Evolutionary conservation across 1,140 invertebrate genomes (phyloP), one percentile per base, ranked within the genome.

Genomic region (Mizuhopecten yessoensis): DNA sequence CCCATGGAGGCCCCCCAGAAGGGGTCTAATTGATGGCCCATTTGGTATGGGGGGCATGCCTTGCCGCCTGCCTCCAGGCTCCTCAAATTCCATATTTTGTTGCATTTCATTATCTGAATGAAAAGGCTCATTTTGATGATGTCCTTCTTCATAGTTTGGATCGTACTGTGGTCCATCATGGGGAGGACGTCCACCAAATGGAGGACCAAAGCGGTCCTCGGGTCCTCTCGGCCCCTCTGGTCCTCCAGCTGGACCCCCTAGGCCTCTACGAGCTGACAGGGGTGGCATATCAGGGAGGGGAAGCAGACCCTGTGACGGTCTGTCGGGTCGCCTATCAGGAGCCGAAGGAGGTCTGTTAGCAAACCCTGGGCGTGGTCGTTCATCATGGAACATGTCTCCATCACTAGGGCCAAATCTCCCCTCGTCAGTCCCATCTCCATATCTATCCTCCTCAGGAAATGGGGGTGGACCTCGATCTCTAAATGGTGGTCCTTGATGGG

Each of bases 121-220:
- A 75, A 39, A 39, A 7, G 36, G 36, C 13, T 39, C 36, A 39
- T 39, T 39, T 5, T 23, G n/a, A 75, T 5, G n/a, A 75, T 75
- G 57, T 5, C 11, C 57, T 29, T 75, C 57, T 75, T 75, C 23
- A 29, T 17, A 75, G 11, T 75, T 34, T 75, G 49, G 87, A 34
- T 90, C 87, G 75, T 45, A 87, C 29, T n/a, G 49, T 34, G 88
- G 86, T 86, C 15, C 36, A 34, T 36, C 34, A 34, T 20, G 49
- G n/a, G 88, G 88, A 29, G 49, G 88, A 36, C 86, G 34, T 86
- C 86, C 87, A 45, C 34, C 49, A 33, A 36, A 36, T 39, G 34
- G 90, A n/a, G 42, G 87, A 15, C 87, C 90, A 88, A 75, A 88
- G 5, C 33, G 86, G 34, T 49, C 45, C 17, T 42, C 33, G 34